phyloP scores from a whole-genome alignment of 2,113 vertebrate species.

The Siniperca chuatsi region DNA sequence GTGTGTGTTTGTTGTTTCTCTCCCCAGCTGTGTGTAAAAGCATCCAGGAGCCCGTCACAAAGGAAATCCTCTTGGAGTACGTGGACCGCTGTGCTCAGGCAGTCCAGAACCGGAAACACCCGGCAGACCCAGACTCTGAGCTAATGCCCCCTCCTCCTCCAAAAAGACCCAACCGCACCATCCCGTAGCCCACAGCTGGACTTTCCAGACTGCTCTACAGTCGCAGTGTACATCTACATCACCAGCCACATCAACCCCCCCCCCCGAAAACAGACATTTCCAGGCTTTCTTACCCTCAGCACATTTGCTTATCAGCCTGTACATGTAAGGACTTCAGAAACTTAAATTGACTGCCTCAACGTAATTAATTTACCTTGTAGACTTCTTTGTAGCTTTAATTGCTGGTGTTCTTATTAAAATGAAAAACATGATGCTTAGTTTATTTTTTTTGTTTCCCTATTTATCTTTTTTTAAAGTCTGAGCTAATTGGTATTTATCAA shows the following conservation, averaged over 20 bases:
- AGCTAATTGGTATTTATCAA: constrained; percentile 63
- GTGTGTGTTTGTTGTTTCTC: constrained; percentile 22
- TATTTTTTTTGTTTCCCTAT: constrained; percentile 57
- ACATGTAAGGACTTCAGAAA: constrained; percentile 45
- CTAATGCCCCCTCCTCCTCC: constrained; percentile 97
- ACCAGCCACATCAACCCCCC: constrained; percentile 44
- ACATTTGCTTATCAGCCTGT: constrained; percentile 56
- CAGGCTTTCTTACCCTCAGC: constrained; percentile 51
- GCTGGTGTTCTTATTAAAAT: constrained; percentile 80
- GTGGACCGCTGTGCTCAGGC: constrained; percentile 89
- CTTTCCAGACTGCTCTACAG: constrained; percentile 68
- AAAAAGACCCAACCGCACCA: constrained; percentile 88
- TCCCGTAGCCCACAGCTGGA: constrained; percentile 76
- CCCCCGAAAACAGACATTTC: constrained; percentile 49
- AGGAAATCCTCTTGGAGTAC: constrained; percentile 95
- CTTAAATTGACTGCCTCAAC: constrained; percentile 45
- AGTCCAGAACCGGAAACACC: constrained; percentile 87
- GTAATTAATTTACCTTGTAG: constrained; percentile 62
- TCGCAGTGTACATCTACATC: constrained; percentile 56
- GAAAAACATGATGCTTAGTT: constrained; percentile 53
- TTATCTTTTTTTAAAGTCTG: constrained; percentile 64
- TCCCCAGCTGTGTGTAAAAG: constrained; percentile 94
- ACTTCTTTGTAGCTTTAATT: constrained; percentile 74
- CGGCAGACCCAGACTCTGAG: constrained; percentile 91
- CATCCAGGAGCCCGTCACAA: constrained; percentile 96